These are phyloP conservation scores for Gasteruption jaculator DNA, from an alignment of 2,888 invertebrate species.

Conservation along the genomic window DNA sequence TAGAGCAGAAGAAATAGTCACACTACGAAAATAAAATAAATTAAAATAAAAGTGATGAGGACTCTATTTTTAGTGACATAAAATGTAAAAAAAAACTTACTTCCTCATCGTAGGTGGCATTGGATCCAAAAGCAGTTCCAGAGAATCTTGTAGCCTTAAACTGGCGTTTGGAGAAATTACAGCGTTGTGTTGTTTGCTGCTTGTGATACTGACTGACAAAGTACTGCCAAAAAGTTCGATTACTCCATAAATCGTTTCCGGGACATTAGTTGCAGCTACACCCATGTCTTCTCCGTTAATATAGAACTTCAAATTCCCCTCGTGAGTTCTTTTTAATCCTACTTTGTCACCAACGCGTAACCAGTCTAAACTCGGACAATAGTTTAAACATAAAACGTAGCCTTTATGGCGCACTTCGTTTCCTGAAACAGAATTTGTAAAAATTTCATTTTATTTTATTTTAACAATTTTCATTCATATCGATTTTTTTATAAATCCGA, in stretches of 20 bases:
- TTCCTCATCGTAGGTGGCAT: constrained; percentile 47
- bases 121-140: constrained; percentile 60
- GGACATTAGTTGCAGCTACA: constrained; percentile 69
- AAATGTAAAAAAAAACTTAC: constrained; percentile 29
- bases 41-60: constrained; percentile 4
- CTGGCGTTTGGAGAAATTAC: constrained; percentile 54
- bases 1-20: not conserved
- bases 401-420: constrained; percentile 70
- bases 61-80: not conserved
- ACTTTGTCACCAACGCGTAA: constrained; percentile 74
- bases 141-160: constrained; percentile 58
- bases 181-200: constrained; percentile 57
- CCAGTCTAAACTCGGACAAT: constrained; percentile 74
- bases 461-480: constrained; percentile 1
- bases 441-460: constrained; percentile 7
- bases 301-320: constrained; percentile 68
- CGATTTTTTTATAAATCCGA: constrained; percentile 1
- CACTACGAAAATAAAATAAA: not conserved
- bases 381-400: constrained; percentile 64
- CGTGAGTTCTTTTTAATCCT: constrained; percentile 69
- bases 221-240: constrained; percentile 79
- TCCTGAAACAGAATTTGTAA: too few relatives aligned
- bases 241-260: constrained; percentile 79
- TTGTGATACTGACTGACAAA: constrained; percentile 71
- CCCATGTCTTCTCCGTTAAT: constrained; percentile 81